These are phyloP conservation scores for Nautilus pompilius DNA, from an alignment of 1,140 invertebrate species.

Conservation along the genomic window DNA sequence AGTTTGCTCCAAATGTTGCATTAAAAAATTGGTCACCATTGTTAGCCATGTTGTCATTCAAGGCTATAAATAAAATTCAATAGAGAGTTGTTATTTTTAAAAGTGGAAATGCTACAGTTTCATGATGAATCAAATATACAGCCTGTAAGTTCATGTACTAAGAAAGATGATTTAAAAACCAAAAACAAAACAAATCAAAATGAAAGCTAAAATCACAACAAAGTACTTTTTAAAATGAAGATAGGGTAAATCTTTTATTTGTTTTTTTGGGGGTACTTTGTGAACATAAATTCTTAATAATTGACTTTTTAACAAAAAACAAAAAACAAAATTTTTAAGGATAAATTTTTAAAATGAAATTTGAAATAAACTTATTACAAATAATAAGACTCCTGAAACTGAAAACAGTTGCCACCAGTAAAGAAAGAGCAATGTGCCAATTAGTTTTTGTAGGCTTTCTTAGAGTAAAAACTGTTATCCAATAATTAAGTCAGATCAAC, in stretches of 20 bases:
- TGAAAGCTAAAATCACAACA: background rate
- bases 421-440: no score
- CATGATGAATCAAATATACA: background rate
- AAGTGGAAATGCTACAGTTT: background rate
- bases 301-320: no score
- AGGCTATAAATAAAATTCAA: conserved; percentile 14
- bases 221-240: background rate
- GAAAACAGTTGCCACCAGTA: no score
- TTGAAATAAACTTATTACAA: no score
- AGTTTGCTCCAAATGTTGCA: conserved; percentile 41
- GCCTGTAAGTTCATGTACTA: background rate
- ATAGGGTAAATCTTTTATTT: conserved; percentile 6
- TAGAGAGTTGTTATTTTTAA: background rate
- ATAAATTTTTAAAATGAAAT: no score
- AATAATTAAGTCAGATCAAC: no score
- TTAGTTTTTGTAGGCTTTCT: no score
- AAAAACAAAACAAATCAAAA: background rate
- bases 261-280: no score
- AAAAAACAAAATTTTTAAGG: no score
- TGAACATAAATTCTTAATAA: no score
- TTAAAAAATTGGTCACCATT: conserved; percentile 52
- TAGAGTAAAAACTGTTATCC: no score
- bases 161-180: background rate
- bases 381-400: no score
- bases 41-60: conserved; percentile 29